Evolutionary conservation across 2,797 vertebrate genomes (phyloP), one percentile per base, ranked within the genome.

Genomic region (Phrynocephalus forsythii): DNA sequence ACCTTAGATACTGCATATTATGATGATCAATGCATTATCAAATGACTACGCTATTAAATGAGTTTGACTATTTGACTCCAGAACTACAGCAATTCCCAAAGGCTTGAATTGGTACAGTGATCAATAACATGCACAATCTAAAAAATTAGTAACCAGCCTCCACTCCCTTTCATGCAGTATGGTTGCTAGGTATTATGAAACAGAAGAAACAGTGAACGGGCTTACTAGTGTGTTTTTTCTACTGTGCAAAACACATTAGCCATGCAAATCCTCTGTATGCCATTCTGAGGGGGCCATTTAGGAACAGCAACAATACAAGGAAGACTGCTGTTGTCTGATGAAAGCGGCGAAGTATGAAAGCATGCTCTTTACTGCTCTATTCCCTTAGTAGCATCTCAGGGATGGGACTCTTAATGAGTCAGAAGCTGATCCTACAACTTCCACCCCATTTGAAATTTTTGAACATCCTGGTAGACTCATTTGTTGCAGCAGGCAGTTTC

Each of bases 131-230:
- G 92, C 90, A 60, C 77, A 84, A 78, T 76, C 87, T 90, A 80
- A 33, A 63, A 1, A 8, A 79, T 90, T 38, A 90, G 75, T 83
- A 94, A 89, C 91, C 88, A 89, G 90, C 82, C 92, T 82, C n/a
- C 24, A 38, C 90, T 79, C 75, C 44, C 22, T 9, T 10, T 38
- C 16, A 84, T 87, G 91, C 93, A 95, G 94, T 89, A 95, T 95
- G 94, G 94, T 94, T 94, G 91, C 93, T 92, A 86, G 91, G 92
- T 86, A 93, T 95, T 94, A 94, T 86, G 88, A 94, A 95, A 95
- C 89, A 66, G 0, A 73, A 52, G 67, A 6, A 79, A n/a, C 13
- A 82, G 67, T 85, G 90, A 93, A 93, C 89, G 91, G 90, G 86
- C 33, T 50, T 60, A 68, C 88, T 92, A 80, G 90, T 92, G 88